Evolutionary conservation across 1,140 invertebrate genomes (phyloP).

Genomic region (Trinorchestia longiramus): DNA sequence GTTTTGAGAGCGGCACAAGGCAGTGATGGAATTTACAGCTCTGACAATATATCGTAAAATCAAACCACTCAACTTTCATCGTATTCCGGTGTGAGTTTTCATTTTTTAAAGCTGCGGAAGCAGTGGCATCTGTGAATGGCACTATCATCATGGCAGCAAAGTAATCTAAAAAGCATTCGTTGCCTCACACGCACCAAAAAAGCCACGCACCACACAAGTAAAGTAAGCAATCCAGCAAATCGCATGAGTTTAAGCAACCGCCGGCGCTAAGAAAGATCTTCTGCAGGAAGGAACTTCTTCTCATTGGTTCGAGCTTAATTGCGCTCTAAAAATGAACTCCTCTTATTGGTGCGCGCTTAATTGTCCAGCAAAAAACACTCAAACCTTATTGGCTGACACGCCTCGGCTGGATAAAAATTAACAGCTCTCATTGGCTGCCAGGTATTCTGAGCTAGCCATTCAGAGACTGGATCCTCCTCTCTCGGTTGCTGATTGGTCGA

Average conservation of each 20-base stretch:
- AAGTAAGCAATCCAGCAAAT: slow-evolving; percentile 26
- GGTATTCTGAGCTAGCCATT: background rate
- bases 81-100: background rate
- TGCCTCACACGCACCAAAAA: background rate
- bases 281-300: slow-evolving; percentile 22
- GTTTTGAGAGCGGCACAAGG: background rate
- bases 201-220: background rate
- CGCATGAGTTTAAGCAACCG: slow-evolving; percentile 12
- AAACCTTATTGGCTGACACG: background rate
- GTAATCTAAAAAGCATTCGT: slow-evolving; percentile 40
- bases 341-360: background rate
- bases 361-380: background rate
- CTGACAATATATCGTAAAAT: background rate
- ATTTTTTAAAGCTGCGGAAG: background rate
- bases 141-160: slow-evolving; percentile 14
- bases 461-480: slow-evolving; percentile 27
- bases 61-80: background rate
- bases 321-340: background rate
- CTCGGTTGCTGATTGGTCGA: background rate
- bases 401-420: background rate
- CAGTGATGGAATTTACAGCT: background rate
- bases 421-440: background rate
- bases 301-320: slow-evolving; percentile 31
- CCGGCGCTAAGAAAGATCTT: slow-evolving; percentile 22
- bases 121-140: slow-evolving; percentile 12